Percentiles rank a stretch among this genome's conserved stretches.
phyloP scores from a whole-genome alignment of 2,888 invertebrate species.

The Aphodius sticticus region DNA sequence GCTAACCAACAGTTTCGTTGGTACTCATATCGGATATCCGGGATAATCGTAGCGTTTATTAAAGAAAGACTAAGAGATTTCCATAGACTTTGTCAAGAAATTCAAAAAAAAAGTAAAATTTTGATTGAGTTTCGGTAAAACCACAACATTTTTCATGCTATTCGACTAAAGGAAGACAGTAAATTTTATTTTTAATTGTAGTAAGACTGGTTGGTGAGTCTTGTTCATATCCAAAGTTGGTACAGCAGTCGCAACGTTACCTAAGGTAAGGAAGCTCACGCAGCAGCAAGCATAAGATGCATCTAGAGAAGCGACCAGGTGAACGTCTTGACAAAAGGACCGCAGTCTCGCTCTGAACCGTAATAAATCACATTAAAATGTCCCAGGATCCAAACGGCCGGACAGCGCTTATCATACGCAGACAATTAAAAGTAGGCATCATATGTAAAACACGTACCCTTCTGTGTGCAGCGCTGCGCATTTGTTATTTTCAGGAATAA shows the following conservation, averaged over 20 bases:
- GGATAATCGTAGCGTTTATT: no score
- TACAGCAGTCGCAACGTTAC: constrained; percentile 15
- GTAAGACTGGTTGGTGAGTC: no score
- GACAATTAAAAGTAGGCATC: constrained; percentile 46
- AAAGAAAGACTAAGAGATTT: no score
- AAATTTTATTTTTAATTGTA: no score
- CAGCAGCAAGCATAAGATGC: constrained; percentile 20
- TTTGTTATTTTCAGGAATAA: constrained; percentile 43
- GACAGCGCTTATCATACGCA: constrained; percentile 45
- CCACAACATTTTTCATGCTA: no score
- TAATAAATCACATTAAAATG: constrained; percentile 44
- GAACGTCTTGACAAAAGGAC: constrained; percentile 43
- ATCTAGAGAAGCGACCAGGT: constrained; percentile 33
- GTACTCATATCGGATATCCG: no score
- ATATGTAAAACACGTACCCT: constrained; percentile 50
- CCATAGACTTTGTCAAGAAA: no score
- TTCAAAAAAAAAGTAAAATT: no score
- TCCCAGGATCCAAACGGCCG: constrained; percentile 41
- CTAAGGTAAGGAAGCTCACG: background rate
- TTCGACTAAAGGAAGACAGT: no score
- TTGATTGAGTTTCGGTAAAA: no score
- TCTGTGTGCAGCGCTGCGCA: constrained; percentile 33
- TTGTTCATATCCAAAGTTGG: background rate
- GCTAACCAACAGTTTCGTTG: no score
- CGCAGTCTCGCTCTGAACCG: constrained; percentile 37